Base-by-base conservation (phyloP, 2,888 invertebrate species). In the Galerucella calmariensis region DNA sequence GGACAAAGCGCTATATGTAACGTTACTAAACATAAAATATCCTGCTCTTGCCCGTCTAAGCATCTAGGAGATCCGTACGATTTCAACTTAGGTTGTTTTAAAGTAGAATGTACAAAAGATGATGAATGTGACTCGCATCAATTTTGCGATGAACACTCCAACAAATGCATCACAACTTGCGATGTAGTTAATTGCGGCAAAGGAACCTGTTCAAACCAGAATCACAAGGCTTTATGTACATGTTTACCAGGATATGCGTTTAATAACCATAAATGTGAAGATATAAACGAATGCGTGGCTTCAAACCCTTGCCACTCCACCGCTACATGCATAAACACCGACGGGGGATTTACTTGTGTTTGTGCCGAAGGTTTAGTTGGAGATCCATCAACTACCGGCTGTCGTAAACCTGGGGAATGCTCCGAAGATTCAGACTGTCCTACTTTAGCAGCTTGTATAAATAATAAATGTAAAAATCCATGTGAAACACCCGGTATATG, bases 111-210 rank as follows among this genome's bases (percentile, higher is more conserved):
- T 86, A 88, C 94, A 1, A 91, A 91, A 61, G 91, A 94, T 84
- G 90, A 90, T 56, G 95, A 96, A 80, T 97, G 97, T 83, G 88
- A 93, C 3, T 86, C 84, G 48, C 94, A 95, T 77, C 94, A 93
- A 86, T 91, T 92, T 79, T 97, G 97, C 83, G 94, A 95, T 83
- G 86, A 88, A 4, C 91, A 91, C 81, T 92, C 89, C 67, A 94
- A 95, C 85, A 95, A 94, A 87, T 96, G 95, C 84, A 90, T 92
- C 80, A 94, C 93, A 93, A 89, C 95, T 74, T 97, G 97, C 83
- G 94, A 94, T 80, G 89, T 91, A 79, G 88, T 92, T 3, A 91
- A 91, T 77, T 97, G 97, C 86, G 93, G 94, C 72, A 94, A 94
- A 81, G 97, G 97, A 44, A 90, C 89, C 12, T 97, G 97, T 83